Evolutionary conservation across 2,888 invertebrate species (phyloP), one percentile per base, ranked within the genome.

Genomic region (Opisthograptis luteolata): DNA sequence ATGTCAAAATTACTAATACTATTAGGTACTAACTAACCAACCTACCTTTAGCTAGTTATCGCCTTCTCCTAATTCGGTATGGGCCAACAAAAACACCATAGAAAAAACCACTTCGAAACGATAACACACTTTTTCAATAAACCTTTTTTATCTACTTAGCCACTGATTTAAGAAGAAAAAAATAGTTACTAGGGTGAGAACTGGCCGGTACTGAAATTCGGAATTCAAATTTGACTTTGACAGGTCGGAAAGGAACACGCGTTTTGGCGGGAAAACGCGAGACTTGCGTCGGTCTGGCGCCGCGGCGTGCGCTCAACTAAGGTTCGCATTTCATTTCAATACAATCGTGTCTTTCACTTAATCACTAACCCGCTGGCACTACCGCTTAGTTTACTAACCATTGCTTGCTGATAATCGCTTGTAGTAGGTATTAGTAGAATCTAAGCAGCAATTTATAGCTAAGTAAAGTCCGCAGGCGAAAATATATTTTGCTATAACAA

Each of bases 251-350:
- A 71, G 68, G 70, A 66, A 63, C 61, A 68, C 70, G 68, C 70
- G 69, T 79, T 81, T 79, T 71, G 69, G 74, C 82, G 81, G 73
- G 73, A 76, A 80, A 80, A 77, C 69, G 61, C 65, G 62, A 43
- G 58, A 62, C 66, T 65, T 31, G 61, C 86, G 82, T 77, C 68
- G 43, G 14, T 39, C 55, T 43, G 49, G 14, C 34, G 47, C 64
- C 79, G 76, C 81, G 60, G 65, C 70, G 65, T 64, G 80, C 85
- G 82, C 71, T 65, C 66, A 66, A 88, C 88, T 88, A 75, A 73
- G 61, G 37, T 50, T 55, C n/a, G n/a, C n/a, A n/a, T n/a, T n/a
- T n/a, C n/a, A n/a, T n/a, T 52, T 15, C 59, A 28, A 48, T 67
- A 62, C 53, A 62, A 61, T 60, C 35, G 49, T 44, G 51, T 62